Base-by-base conservation (phyloP, 2,888 invertebrate genomes). In the Napeogenes sylphis region DNA sequence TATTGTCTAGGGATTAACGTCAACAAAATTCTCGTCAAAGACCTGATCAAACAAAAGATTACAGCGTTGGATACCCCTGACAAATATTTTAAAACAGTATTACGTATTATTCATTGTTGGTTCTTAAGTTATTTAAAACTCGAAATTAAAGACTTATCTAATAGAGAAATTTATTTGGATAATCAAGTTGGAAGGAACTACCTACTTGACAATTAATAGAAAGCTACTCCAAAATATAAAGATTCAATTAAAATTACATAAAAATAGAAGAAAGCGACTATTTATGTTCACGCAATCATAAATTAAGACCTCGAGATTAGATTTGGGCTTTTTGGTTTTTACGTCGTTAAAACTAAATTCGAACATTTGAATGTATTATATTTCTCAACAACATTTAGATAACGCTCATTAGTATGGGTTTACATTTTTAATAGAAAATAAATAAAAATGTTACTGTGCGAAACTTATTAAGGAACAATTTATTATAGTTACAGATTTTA, bases 1-100 rank as follows among this genome's bases (percentile, higher is more conserved):
- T 78, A 90, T 90, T 90, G 88, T 90, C 81, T 82, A 73, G 78
- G 88, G 90, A 90, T 90, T 90, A 90, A 79, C 84, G 90, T 90
- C 90, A 87, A 87, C 86, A 83, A 86, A 89, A 83, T 87, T 84
- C 85, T 87, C 86, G 87, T 86, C 87, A 86, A 87, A 88, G 85
- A 84, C 85, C 83, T 85, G 88, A 86, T 86, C 87, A 90, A 88
- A 90, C 85, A 90, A 85, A 86, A 85, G 85, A 84, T 82, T 83
- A 81, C 78, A 78, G 75, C 80, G 79, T 80, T 79, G 78, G 71
- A 74, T 77, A 75, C 73, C 75, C 73, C 75, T 69, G 55, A 59
- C 62, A 64, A 55, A 58, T 35, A 54, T 55, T 58, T 45, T 56
- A 60, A 58, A 59, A 62, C 45, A 57, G 51, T 62, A 45, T 54